Conservation (phyloP, 2,113 vertebrate genomes). For the Microcebus ravelobensis region DNA sequence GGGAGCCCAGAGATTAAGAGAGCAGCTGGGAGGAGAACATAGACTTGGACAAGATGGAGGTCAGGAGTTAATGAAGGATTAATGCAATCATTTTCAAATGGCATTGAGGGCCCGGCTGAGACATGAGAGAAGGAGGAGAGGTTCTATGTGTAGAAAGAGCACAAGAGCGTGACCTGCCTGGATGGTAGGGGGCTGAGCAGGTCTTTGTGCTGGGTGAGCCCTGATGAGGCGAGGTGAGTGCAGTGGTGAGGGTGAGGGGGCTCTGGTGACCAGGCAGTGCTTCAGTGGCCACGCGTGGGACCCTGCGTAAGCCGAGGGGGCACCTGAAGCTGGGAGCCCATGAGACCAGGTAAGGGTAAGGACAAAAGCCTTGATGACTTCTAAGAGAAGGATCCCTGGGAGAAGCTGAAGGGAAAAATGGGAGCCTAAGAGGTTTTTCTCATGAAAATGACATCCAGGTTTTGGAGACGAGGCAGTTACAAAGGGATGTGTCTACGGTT, state of each 20-base stretch:
- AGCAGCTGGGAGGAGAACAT: not conserved
- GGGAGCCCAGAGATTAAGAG: not conserved
- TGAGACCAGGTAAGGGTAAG: not conserved
- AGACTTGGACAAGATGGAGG: not conserved
- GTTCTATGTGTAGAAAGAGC: too few relatives aligned
- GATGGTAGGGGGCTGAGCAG: not conserved
- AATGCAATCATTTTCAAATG: not conserved
- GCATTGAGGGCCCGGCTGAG: not conserved
- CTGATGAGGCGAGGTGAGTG: accelerated
- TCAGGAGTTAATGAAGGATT: not conserved
- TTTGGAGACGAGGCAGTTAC: not conserved
- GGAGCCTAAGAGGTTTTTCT: not conserved
- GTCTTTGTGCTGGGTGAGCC: not conserved
- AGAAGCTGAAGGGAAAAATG: not conserved
- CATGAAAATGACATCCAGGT: not conserved
- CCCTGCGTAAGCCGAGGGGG: not conserved
- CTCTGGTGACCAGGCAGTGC: not conserved
- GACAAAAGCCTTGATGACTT: not conserved
- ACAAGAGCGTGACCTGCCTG: not conserved
- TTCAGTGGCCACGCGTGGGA: not conserved
- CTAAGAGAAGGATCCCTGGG: not conserved
- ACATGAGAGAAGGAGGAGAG: not conserved
- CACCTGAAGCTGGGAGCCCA: not conserved
- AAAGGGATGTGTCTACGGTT: not conserved
- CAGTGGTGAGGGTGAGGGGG: too few relatives aligned